Conservation (phyloP, 2,888 invertebrate genomes). For the Prosapia bicincta region DNA sequence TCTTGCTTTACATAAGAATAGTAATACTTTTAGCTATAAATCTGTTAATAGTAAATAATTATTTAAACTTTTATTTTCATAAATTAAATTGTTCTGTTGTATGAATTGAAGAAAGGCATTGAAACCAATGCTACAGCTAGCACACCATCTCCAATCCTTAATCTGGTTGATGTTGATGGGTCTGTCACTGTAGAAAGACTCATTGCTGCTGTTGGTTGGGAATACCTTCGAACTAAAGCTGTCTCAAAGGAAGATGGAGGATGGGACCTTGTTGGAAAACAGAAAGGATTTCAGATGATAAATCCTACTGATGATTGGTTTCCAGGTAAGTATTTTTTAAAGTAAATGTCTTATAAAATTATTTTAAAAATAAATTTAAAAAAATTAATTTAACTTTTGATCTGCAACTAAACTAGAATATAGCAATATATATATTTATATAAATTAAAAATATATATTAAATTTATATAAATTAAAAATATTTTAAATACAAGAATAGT, state of each 20-base stretch:
- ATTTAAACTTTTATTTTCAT: too few species aligned
- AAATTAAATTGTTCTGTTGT: too few species aligned
- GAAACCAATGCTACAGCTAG: conserved; percentile 84
- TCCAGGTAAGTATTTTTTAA: conserved; percentile 61
- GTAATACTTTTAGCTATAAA: too few species aligned
- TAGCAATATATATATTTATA: too few species aligned
- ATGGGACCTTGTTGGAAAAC: conserved; percentile 63
- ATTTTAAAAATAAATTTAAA: background rate
- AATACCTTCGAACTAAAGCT: conserved; percentile 73
- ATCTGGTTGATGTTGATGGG: conserved; percentile 72
- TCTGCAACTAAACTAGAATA: too few species aligned
- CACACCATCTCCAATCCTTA: conserved; percentile 74
- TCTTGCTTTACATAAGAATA: too few species aligned
- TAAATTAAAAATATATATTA: too few species aligned
- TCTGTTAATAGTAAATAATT: too few species aligned
- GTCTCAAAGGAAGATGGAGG: conserved; percentile 68
- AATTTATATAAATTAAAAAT: too few species aligned
- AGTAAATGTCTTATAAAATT: background rate
- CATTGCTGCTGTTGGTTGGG: conserved; percentile 77
- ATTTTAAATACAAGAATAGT: too few species aligned
- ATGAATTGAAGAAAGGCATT: conserved; percentile 72
- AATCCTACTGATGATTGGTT: conserved; percentile 88
- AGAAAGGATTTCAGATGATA: conserved; percentile 79
- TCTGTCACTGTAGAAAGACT: conserved; percentile 67
- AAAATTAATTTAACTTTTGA: too few species aligned